Conservation (phyloP, 2,113 vertebrate genomes). For the Datnioides undecimradiatus region DNA sequence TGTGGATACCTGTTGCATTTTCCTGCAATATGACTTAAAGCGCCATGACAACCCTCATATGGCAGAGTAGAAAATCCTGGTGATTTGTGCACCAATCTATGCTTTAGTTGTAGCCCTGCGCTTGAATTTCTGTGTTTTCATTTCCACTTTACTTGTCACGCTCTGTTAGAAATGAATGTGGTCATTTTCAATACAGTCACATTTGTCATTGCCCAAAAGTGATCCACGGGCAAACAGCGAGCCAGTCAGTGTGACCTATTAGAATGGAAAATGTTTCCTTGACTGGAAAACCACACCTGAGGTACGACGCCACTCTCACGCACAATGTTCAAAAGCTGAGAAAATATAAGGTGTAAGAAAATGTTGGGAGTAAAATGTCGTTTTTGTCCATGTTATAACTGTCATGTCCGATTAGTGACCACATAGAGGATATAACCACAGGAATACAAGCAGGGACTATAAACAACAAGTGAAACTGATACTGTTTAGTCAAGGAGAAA, state of each 20-base stretch:
- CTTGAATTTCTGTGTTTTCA: conserved; percentile 22
- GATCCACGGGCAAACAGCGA: conserved; percentile 52
- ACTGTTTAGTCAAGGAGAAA: conserved; percentile 42
- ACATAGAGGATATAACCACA: conserved; percentile 21
- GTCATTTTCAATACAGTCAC: conserved; percentile 59
- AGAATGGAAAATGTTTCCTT: conserved; percentile 63
- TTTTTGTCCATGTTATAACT: conserved; percentile 28
- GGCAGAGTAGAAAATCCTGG: conserved; percentile 14
- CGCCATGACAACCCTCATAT: not conserved
- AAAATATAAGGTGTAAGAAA: conserved; percentile 42
- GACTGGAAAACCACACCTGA: conserved; percentile 69
- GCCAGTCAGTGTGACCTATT: conserved; percentile 56
- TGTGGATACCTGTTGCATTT: conserved; percentile 16
- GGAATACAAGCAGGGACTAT: conserved; percentile 28
- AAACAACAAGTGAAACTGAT: conserved; percentile 54
- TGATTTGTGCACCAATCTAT: not conserved
- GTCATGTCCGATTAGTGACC: conserved; percentile 34
- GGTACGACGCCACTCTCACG: conserved; percentile 24
- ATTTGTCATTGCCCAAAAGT: conserved; percentile 60
- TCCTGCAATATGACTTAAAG: conserved; percentile 11
- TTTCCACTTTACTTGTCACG: conserved; percentile 58
- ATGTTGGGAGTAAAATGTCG: conserved; percentile 28
- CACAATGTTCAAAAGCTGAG: conserved; percentile 44
- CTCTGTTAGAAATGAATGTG: conserved; percentile 48
- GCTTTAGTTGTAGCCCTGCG: not conserved